These are phyloP conservation scores for Eupithecia abbreviata DNA, from an alignment of 2,888 invertebrate species.

Conservation along the genomic window DNA sequence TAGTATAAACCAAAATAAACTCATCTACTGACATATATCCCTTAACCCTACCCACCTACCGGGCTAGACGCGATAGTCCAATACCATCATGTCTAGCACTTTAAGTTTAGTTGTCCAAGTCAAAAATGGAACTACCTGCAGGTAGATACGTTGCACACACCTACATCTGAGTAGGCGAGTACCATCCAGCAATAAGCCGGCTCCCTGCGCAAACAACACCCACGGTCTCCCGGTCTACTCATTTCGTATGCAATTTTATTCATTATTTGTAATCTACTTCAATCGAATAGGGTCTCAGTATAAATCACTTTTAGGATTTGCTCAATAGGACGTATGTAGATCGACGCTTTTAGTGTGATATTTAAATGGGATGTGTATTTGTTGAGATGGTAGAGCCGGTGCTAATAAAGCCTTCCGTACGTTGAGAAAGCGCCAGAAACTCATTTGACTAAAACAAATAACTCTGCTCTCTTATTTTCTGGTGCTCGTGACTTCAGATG, in stretches of 20 bases:
- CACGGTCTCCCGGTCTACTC: constrained; percentile 76
- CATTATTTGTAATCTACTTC: constrained; percentile 84
- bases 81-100: neutral
- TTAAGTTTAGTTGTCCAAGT: neutral
- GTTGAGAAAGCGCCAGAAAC: constrained; percentile 73
- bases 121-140: neutral
- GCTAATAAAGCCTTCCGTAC: constrained; percentile 76
- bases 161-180: constrained; percentile 60
- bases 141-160: constrained; percentile 46
- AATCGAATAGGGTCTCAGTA: constrained; percentile 80
- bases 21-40: neutral
- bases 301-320: constrained; percentile 83
- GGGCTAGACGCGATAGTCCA: neutral
- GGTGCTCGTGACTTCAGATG: constrained; percentile 58
- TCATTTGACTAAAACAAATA: constrained; percentile 82
- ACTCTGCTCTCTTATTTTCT: constrained; percentile 67
- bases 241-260: constrained; percentile 84
- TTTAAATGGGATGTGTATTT: constrained; percentile 78
- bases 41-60: neutral
- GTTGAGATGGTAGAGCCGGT: constrained; percentile 57
- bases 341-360: constrained; percentile 81
- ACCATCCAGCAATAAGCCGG: constrained; percentile 74
- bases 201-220: constrained; percentile 72
- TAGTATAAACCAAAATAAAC: neutral
- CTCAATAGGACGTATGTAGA: constrained; percentile 80